phyloP scores from a whole-genome alignment of 2,888 invertebrate species.

The Trichogramma evanescens region DNA sequence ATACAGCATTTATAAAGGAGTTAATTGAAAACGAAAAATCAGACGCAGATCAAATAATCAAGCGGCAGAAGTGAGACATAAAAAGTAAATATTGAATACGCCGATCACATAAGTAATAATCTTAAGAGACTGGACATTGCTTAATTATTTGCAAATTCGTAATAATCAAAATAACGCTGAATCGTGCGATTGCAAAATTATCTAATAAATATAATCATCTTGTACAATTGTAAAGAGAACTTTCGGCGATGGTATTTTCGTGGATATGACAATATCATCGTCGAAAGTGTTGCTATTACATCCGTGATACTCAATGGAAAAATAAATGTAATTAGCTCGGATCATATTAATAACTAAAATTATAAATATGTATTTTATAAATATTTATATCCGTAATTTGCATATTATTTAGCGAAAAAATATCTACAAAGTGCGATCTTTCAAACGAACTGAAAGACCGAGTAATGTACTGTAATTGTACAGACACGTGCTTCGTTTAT shows the following conservation, averaged over 20 bases:
- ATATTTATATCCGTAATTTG: conserved; percentile 13
- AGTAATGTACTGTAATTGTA: too few relatives aligned
- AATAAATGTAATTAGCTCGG: neutral
- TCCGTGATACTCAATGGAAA: neutral
- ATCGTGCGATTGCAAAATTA: conserved; percentile 2
- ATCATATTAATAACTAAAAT: conserved; percentile 1
- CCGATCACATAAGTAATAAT: conserved; percentile 2
- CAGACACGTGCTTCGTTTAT: too few relatives aligned
- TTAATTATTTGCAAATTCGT: neutral
- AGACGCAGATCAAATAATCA: neutral
- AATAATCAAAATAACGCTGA: conserved; percentile 13
- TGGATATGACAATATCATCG: neutral
- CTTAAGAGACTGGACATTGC: conserved; percentile 1
- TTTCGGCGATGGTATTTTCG: conserved; percentile 3
- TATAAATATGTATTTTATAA: conserved; percentile 2
- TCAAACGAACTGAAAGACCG: conserved; percentile 8
- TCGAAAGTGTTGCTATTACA: neutral
- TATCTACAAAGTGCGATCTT: conserved; percentile 20
- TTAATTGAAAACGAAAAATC: conserved; percentile 22
- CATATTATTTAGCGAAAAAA: conserved; percentile 11
- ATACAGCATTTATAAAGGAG: conserved; percentile 28
- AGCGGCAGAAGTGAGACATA: conserved; percentile 10
- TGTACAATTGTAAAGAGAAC: neutral
- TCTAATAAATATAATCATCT: conserved; percentile 4
- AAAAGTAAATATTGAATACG: conserved; percentile 1